Conservation (phyloP, 2,113 vertebrate genomes). For the Scomber japonicus region DNA sequence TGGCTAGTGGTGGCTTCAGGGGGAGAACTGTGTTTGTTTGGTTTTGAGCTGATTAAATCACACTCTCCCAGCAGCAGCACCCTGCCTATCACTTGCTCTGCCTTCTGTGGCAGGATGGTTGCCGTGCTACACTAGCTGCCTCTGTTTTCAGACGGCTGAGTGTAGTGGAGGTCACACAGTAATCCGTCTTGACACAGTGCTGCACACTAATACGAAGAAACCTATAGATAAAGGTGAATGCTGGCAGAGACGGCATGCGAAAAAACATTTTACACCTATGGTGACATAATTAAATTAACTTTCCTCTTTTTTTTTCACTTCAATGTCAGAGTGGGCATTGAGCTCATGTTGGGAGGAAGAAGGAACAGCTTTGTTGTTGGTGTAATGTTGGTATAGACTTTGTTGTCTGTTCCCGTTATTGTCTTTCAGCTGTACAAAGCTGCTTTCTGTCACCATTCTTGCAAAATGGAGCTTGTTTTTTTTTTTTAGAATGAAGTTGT, state of each 20-base stretch:
- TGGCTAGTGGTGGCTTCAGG: slow-evolving; percentile 40
- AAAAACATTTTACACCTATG: not conserved
- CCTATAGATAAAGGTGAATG: slow-evolving; percentile 15
- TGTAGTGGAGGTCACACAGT: slow-evolving; percentile 52
- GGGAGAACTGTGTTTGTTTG: slow-evolving; percentile 55
- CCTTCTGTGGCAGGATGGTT: slow-evolving; percentile 52
- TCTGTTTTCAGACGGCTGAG: slow-evolving; percentile 59
- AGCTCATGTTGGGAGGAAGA: slow-evolving; percentile 3
- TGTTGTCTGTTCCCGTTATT: slow-evolving; percentile 3
- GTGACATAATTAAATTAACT: slow-evolving; percentile 10
- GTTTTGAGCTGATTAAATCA: slow-evolving; percentile 67
- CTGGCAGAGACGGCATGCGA: slow-evolving; percentile 3
- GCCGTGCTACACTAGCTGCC: slow-evolving; percentile 48
- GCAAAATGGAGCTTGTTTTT: slow-evolving; percentile 2
- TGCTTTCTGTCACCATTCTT: not conserved
- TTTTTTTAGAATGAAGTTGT: not conserved
- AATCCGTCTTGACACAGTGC: slow-evolving; percentile 52
- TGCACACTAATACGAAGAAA: slow-evolving; percentile 43
- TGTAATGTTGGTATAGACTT: slow-evolving; percentile 8
- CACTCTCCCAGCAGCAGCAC: slow-evolving; percentile 43
- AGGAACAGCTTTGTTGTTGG: slow-evolving; percentile 14
- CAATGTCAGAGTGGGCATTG: slow-evolving; percentile 5
- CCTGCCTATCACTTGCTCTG: slow-evolving; percentile 42
- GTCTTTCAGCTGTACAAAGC: not conserved
- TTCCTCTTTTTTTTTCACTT: slow-evolving; percentile 5